Conservation (phyloP, 2,888 invertebrate species). For the Cephus pygmeus region DNA sequence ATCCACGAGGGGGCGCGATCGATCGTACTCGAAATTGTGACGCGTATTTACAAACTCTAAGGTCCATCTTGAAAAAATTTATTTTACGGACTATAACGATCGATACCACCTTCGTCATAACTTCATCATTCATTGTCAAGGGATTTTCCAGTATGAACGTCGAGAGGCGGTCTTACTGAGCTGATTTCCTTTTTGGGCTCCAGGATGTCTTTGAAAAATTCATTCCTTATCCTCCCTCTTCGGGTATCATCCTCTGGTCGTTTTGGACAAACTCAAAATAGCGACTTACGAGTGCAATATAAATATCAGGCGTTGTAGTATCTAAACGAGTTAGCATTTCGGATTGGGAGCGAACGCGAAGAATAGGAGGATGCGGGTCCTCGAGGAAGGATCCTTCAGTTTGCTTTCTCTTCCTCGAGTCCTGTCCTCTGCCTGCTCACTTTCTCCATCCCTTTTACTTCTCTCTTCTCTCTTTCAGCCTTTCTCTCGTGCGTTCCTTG, state of each 20-base stretch:
- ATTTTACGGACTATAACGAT: background rate
- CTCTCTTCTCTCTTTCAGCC: background rate
- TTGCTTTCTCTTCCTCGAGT: slow-evolving; percentile 10
- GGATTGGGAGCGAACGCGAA: background rate
- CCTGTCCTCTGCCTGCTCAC: background rate
- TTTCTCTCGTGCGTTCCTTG: background rate
- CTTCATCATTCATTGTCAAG: background rate
- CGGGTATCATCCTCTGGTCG: too few relatives aligned
- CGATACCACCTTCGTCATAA: background rate
- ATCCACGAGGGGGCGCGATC: background rate
- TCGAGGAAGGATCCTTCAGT: slow-evolving; percentile 9
- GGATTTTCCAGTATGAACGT: background rate
- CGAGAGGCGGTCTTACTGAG: background rate
- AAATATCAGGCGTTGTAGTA: slow-evolving; percentile 20
- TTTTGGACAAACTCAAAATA: slow-evolving; percentile 12
- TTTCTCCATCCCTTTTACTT: background rate
- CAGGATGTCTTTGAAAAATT: too few relatives aligned
- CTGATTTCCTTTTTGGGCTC: too few relatives aligned
- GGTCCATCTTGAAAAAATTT: background rate
- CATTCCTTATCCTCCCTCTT: too few relatives aligned
- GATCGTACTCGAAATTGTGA: slow-evolving; percentile 29
- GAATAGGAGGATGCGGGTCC: background rate
- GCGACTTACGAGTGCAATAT: slow-evolving; percentile 22
- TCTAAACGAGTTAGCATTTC: slow-evolving; percentile 14
- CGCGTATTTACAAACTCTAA: slow-evolving; percentile 21